phyloP scores from a whole-genome alignment of 2,797 vertebrate genomes.

The Salarias fasciatus region DNA sequence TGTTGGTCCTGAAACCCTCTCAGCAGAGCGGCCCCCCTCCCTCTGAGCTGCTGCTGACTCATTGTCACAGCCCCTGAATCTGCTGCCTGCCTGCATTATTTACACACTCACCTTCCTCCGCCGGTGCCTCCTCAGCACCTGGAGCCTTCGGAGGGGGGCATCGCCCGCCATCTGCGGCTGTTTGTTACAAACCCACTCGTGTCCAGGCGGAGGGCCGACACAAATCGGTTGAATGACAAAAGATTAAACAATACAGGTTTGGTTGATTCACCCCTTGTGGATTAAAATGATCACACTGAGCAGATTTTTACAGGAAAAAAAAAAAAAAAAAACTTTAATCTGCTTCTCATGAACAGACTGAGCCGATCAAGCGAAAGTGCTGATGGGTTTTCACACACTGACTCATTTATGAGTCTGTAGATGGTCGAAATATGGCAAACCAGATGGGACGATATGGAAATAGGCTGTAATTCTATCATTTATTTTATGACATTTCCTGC shows the following conservation, averaged over 20 bases:
- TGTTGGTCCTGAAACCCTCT: constrained; percentile 54
- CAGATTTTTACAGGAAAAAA: no score
- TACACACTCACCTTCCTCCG: constrained; percentile 77
- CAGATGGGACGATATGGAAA: no score
- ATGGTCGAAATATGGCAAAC: no score
- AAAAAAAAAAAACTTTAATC: no score
- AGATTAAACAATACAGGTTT: not conserved
- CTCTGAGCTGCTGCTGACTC: constrained; percentile 81
- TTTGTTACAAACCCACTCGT: constrained; percentile 9
- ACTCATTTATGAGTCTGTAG: no score
- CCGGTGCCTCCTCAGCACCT: constrained; percentile 77
- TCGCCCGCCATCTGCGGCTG: constrained; percentile 7
- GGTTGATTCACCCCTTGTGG: not conserved
- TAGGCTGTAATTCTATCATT: no score
- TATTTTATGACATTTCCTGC: no score
- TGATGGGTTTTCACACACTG: no score
- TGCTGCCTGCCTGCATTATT: constrained; percentile 82
- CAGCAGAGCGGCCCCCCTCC: constrained; percentile 34
- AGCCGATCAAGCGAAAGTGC: no score
- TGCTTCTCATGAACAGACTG: no score
- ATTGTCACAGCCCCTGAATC: constrained; percentile 80
- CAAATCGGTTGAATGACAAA: not conserved
- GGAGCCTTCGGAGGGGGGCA: constrained; percentile 25
- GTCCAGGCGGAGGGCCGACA: constrained; percentile 9
- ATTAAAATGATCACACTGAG: no score